Base-by-base conservation (phyloP, 2,797 vertebrate species). In the Schizothorax lantsangensis region DNA sequence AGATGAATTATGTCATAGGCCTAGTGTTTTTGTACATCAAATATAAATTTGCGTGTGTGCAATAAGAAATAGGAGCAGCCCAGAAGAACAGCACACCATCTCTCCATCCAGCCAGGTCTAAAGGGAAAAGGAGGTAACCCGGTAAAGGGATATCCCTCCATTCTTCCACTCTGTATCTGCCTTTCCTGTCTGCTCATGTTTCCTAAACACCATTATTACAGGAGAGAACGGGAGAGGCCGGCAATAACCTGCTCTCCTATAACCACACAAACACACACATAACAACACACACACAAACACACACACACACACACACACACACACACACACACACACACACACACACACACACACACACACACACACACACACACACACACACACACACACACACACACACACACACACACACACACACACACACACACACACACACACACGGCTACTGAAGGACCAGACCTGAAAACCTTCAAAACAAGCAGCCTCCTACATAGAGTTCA, bases 81-180 rank as follows among this genome's bases (percentile, higher is more conserved):
- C 54, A 57, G 36, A 59, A 54, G 45, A 79, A 69, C 80, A 52
- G 83, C 15, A 57, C 72, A 91, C 88, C 90, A 69, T 92, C 90
- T 91, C 92, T 92, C 88, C 92, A 91, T 89, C 92, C 91, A 91
- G 87, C 93, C 91, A 91, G 87, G 93, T 95, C 94, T 90, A 89
- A 92, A 94, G 94, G 95, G 81, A 93, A 95, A 95, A 95, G 95
- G 95, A 95, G 95, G 94, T 88, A 93, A 90, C 90, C 88, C 89
- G 94, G 94, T 93, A 94, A 96, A 93, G 94, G 96, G 95, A 96
- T 96, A 96, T 96, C 95, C 95, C 95, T 95, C 94, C 92, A 96
- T 96, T 96, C 94, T 96, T 95, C 92, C 94, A 91, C 81, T 90
- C 85, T 87, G 91, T 92, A 91, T 94, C 93, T 94, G 95, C 94